Conservation (phyloP, 2,888 invertebrate genomes). For the Conomelus anceps region DNA sequence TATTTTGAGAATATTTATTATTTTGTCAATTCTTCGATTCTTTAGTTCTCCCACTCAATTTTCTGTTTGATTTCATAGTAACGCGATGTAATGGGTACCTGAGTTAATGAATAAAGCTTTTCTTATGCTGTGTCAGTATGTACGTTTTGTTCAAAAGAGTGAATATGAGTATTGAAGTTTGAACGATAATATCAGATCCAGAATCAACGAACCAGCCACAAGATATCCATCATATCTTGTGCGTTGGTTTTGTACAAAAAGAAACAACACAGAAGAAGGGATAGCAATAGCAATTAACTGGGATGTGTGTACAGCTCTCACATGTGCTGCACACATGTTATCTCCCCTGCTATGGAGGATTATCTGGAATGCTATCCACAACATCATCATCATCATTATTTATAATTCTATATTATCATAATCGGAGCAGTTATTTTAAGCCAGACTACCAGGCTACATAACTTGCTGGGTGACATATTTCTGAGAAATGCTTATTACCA, state of each 20-base stretch:
- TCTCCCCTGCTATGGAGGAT: not conserved
- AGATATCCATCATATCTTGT: not conserved
- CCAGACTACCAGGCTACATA: too few species aligned
- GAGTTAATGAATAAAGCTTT: too few species aligned
- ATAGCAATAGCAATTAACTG: not conserved
- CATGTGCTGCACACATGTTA: not conserved
- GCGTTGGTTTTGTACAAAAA: not conserved
- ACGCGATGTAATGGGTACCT: too few species aligned
- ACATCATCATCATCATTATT: not conserved
- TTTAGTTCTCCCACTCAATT: too few species aligned
- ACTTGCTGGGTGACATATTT: not conserved
- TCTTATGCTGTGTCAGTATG: too few species aligned
- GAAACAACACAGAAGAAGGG: not conserved
- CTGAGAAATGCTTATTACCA: not conserved
- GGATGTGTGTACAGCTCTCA: not conserved
- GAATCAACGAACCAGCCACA: not conserved
- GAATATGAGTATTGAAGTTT: not conserved
- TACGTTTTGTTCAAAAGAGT: not conserved
- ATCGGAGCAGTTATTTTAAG: not conserved
- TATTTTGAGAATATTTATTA: too few species aligned
- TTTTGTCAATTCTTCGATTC: too few species aligned
- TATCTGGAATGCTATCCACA: not conserved
- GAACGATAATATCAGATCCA: not conserved
- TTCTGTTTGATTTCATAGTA: too few species aligned
- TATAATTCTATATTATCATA: not conserved